Evolutionary conservation across 2,888 invertebrate genomes (phyloP).

Genomic region (Trisateles emortualis): DNA sequence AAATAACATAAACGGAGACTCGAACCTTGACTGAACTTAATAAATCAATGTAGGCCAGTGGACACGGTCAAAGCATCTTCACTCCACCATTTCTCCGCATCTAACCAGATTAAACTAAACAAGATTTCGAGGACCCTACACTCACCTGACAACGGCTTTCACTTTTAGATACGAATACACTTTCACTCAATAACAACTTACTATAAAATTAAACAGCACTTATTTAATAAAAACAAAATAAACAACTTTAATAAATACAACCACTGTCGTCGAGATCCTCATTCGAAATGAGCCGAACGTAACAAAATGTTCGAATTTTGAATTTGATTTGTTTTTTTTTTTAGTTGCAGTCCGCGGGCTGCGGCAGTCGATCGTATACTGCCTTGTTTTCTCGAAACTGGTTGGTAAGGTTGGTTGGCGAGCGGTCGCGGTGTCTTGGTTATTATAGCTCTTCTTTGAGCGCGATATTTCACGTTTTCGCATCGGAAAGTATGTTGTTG

Average conservation of each 20-base stretch:
- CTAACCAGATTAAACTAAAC: conserved; percentile 62
- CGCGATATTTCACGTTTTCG: conserved; percentile 55
- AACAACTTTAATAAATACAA: conserved; percentile 32
- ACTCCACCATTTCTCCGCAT: conserved; percentile 48
- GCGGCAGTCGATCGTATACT: conserved; percentile 64
- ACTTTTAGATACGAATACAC: conserved; percentile 75
- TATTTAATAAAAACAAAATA: conserved; percentile 21
- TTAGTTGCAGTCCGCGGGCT: conserved; percentile 49
- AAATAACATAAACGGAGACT: background rate
- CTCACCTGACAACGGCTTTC: conserved; percentile 74
- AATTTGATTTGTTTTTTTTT: conserved; percentile 43
- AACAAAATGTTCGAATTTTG: conserved; percentile 40
- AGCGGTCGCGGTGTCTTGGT: conserved; percentile 65
- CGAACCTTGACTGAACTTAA: conserved; percentile 9
- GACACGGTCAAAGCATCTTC: conserved; percentile 56
- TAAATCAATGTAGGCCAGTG: conserved; percentile 51
- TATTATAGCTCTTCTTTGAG: conserved; percentile 59
- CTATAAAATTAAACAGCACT: conserved; percentile 42
- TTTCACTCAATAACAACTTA: conserved; percentile 71
- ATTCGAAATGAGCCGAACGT: conserved; percentile 43
- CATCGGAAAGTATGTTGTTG: conserved; percentile 69
- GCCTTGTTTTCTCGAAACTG: conserved; percentile 74
- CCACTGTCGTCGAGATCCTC: conserved; percentile 36
- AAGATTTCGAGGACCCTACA: conserved; percentile 62
- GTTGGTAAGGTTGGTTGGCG: conserved; percentile 61